Conservation (phyloP, 2,113 vertebrate species). For the Neolamprologus variostigma region DNA sequence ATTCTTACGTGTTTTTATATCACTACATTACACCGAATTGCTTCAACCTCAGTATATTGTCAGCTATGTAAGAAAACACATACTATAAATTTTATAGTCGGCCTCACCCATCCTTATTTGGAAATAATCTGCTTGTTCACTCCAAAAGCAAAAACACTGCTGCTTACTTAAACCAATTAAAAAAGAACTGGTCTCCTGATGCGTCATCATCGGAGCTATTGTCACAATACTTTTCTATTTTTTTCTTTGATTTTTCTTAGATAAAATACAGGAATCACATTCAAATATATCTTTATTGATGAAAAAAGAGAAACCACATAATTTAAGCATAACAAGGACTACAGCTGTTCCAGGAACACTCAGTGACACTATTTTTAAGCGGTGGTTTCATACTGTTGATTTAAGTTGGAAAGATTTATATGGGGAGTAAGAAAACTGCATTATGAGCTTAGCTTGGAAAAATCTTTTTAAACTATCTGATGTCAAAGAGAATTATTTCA, state of each 20-base stretch:
- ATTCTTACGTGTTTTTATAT: background rate
- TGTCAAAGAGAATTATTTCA: conserved; percentile 63
- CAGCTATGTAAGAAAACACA: background rate
- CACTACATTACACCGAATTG: background rate
- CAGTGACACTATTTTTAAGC: background rate
- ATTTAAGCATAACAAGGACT: background rate
- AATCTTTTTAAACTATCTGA: conserved; percentile 39
- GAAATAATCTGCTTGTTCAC: background rate
- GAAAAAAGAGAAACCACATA: background rate
- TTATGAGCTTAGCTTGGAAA: conserved; percentile 39
- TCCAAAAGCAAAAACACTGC: background rate
- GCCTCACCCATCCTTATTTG: background rate
- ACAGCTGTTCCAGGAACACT: background rate
- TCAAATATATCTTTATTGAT: background rate
- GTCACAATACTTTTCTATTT: background rate
- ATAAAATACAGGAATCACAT: background rate
- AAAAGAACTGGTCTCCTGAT: background rate
- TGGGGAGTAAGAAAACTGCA: background rate
- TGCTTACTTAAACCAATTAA: background rate
- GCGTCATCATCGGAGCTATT: background rate
- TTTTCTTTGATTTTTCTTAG: background rate
- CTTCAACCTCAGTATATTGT: background rate
- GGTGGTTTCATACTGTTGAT: background rate
- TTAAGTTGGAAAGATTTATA: background rate
- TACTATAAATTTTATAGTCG: background rate